Conservation (phyloP, 2,888 invertebrate species). For the Ormyrus pomaceus region DNA sequence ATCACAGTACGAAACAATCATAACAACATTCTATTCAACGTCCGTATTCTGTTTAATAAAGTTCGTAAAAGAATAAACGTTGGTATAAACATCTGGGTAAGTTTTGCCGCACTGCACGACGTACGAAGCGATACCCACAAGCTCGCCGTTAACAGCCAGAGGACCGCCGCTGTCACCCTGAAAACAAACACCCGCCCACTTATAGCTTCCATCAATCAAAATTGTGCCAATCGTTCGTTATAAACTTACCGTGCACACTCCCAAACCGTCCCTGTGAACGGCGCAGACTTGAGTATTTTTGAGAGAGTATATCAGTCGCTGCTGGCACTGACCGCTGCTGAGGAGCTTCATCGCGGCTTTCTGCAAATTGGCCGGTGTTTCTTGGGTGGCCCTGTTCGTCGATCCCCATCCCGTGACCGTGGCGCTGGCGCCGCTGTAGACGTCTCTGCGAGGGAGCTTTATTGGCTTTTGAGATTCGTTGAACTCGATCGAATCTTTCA, state of each 20-base stretch:
- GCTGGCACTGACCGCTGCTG: slow-evolving; percentile 13
- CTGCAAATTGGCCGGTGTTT: slow-evolving; percentile 10
- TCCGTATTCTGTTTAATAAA: slow-evolving; percentile 21
- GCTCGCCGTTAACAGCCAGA: slow-evolving; percentile 29
- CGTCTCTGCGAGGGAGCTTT: slow-evolving; percentile 19
- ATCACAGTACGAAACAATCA: too few relatives aligned
- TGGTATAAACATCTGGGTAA: slow-evolving; percentile 50
- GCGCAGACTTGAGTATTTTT: slow-evolving; percentile 40
- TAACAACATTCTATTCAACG: too few relatives aligned
- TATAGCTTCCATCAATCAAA: too few relatives aligned
- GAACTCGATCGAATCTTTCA: slow-evolving; percentile 15
- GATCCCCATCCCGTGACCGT: slow-evolving; percentile 43
- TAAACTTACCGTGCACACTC: slow-evolving; percentile 44
- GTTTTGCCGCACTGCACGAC: slow-evolving; percentile 41
- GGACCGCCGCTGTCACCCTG: slow-evolving; percentile 54
- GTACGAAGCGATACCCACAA: slow-evolving; percentile 47
- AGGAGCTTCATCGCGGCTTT: slow-evolving; percentile 19
- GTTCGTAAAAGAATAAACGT: slow-evolving; percentile 29
- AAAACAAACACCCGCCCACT: too few relatives aligned
- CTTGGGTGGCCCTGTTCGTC: not conserved
- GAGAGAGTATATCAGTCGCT: not conserved
- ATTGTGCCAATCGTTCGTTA: too few relatives aligned
- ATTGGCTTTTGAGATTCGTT: slow-evolving; percentile 21
- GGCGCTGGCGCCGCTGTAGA: not conserved
- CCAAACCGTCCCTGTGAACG: slow-evolving; percentile 11